A percentile compares a stretch with the other conserved stretches of the same genome.
phyloP scores from a whole-genome alignment of 2,888 invertebrate species.

The Anorthoa munda region DNA sequence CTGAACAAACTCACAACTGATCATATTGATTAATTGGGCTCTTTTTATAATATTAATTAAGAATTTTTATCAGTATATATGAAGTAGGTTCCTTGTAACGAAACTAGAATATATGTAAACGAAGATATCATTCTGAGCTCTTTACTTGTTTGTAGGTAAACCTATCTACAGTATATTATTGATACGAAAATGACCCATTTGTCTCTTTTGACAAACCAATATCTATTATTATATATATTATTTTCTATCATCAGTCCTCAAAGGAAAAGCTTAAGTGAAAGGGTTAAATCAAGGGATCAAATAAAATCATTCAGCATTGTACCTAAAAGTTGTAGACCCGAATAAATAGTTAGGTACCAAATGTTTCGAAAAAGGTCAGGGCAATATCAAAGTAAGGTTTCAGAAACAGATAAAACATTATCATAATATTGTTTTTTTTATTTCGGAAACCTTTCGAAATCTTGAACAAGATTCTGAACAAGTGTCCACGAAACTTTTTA shows the following conservation, averaged over 20 bases:
- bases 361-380: neutral
- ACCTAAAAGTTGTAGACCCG: neutral
- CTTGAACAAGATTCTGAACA: too few relatives aligned
- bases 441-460: too few relatives aligned
- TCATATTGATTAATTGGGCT: too few relatives aligned
- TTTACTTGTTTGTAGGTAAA: too few relatives aligned
- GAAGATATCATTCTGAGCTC: too few relatives aligned
- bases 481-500: too few relatives aligned
- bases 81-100: too few relatives aligned
- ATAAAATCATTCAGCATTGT: slow-evolving; percentile 3
- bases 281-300: neutral
- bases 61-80: too few relatives aligned
- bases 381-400: neutral
- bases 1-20: too few relatives aligned
- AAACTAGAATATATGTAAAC: too few relatives aligned
- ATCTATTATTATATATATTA: neutral
- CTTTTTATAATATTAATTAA: too few relatives aligned
- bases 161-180: too few relatives aligned
- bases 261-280: slow-evolving; percentile 10
- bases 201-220: slow-evolving; percentile 19
- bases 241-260: slow-evolving; percentile 12
- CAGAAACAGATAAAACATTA: neutral
- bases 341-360: slow-evolving; percentile 3
- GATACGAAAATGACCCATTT: neutral
- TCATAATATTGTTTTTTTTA: neutral